Evolutionary conservation across 2,797 vertebrate species (phyloP).

Genomic region (Fistularia commersonii): DNA sequence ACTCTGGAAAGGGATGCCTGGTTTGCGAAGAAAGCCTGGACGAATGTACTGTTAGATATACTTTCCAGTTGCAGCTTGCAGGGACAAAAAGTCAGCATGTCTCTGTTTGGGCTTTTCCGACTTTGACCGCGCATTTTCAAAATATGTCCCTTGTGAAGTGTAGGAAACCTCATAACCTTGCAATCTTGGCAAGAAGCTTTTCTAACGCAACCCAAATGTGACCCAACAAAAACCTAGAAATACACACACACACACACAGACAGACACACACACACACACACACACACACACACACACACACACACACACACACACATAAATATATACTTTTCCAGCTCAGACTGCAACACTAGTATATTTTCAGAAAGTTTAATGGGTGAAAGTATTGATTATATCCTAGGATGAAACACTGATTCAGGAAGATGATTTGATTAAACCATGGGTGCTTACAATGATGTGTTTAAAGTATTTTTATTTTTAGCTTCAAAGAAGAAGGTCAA

Average conservation of each 20-base stretch:
- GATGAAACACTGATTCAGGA: too few relatives aligned
- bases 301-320: too few relatives aligned
- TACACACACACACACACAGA: background rate
- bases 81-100: conserved; percentile 1
- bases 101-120: background rate
- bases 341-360: too few relatives aligned
- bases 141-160: conserved; percentile 6
- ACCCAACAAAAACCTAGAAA: background rate
- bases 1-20: too few relatives aligned
- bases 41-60: background rate
- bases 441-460: too few relatives aligned
- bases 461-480: too few relatives aligned
- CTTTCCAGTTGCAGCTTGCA: background rate
- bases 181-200: conserved; percentile 1
- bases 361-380: too few relatives aligned
- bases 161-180: conserved; percentile 12
- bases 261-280: background rate
- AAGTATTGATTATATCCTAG: too few relatives aligned
- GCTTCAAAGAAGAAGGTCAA: too few relatives aligned
- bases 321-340: too few relatives aligned
- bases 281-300: too few relatives aligned
- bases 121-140: background rate
- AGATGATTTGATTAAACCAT: too few relatives aligned
- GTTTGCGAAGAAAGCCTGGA: background rate
- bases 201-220: conserved; percentile 1